Evolutionary conservation across 2,113 vertebrate species (phyloP).

Genomic region (Saccopteryx bilineata): DNA sequence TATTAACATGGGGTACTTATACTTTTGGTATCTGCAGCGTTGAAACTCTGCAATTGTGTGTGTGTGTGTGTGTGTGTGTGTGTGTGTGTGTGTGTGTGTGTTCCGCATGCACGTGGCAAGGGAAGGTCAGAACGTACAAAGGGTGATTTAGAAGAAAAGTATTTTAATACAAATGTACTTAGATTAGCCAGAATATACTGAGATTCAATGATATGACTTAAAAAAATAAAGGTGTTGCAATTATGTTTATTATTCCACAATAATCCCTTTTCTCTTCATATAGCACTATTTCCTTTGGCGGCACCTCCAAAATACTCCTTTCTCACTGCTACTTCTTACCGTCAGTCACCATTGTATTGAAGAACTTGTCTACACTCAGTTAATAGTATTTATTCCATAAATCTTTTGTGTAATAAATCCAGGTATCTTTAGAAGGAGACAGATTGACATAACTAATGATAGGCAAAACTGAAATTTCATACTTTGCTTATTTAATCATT

Average conservation of each 20-base stretch:
- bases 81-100: neutral
- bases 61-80: neutral
- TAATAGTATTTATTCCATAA: neutral
- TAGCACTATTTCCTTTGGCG: conserved; percentile 36
- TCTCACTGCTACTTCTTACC: neutral
- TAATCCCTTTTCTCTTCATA: neutral
- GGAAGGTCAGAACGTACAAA: neutral
- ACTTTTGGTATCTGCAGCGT: conserved; percentile 32
- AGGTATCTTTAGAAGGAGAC: conserved; percentile 19
- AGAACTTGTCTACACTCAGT: neutral
- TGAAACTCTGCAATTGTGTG: neutral
- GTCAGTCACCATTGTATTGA: neutral
- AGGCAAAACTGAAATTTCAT: conserved; percentile 15
- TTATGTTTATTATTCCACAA: conserved; percentile 22
- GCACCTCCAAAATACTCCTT: neutral
- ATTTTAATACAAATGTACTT: neutral
- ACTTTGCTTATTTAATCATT: conserved; percentile 1
- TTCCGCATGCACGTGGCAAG: neutral
- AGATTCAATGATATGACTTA: conserved; percentile 34
- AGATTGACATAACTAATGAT: conserved; percentile 28
- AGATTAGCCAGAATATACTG: neutral
- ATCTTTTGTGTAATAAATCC: neutral
- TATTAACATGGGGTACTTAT: neutral
- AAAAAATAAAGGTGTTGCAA: neutral
- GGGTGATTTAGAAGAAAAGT: neutral